phyloP scores from a whole-genome alignment of 1,140 invertebrate genomes.

The Zelostemma sp. region DNA sequence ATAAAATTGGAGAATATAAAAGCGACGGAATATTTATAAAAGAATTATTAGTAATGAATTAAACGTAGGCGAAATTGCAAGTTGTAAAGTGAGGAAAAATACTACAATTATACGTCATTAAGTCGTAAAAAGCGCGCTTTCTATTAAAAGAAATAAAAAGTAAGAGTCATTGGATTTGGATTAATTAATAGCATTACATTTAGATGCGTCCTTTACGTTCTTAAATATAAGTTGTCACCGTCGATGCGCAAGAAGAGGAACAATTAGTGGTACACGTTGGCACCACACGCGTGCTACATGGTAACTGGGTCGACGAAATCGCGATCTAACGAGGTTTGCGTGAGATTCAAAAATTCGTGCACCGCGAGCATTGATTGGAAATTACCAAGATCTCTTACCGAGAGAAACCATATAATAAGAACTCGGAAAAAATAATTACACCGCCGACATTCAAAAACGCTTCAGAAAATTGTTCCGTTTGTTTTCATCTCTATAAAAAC shows the following conservation, averaged over 20 bases:
- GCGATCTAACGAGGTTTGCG: constrained; percentile 10
- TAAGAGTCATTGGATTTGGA: constrained; percentile 4
- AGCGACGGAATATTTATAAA: no score
- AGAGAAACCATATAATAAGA: constrained; percentile 21
- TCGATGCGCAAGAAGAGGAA: constrained; percentile 1
- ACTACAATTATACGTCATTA: background rate
- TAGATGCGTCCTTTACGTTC: constrained; percentile 7
- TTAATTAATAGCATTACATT: constrained; percentile 5
- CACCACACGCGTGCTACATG: constrained; percentile 14
- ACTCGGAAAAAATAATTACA: constrained; percentile 2
- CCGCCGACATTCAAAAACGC: background rate
- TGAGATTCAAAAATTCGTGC: constrained; percentile 26
- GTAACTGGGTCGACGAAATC: constrained; percentile 31
- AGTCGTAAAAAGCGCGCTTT: background rate
- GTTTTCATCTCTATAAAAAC: background rate
- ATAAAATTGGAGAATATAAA: no score
- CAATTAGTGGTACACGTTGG: constrained; percentile 23
- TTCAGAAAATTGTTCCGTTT: background rate
- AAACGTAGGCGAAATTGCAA: background rate
- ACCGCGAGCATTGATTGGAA: constrained; percentile 31
- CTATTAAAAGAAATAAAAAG: constrained; percentile 14
- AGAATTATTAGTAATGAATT: background rate
- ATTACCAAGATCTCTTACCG: constrained; percentile 11
- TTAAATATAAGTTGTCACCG: constrained; percentile 18
- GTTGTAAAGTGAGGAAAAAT: background rate